A percentile compares a stretch with the other conserved stretches of the same genome.
phyloP scores from a whole-genome alignment of 2,888 invertebrate genomes.

The Hydriomena furcata region DNA sequence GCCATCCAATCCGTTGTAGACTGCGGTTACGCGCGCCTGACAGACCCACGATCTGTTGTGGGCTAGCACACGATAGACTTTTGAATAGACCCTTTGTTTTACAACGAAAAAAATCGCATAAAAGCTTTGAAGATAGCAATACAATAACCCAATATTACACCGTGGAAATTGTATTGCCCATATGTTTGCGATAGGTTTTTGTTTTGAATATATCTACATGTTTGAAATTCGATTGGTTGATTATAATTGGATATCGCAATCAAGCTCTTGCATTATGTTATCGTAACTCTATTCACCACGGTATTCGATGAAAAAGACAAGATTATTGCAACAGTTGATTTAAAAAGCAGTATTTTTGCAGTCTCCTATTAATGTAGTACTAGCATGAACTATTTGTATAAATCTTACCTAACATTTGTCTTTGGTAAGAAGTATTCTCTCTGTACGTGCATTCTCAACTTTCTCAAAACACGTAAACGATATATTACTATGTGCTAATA shows the following conservation, averaged over 20 bases:
- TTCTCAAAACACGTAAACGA: too few species aligned
- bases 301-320: too few species aligned
- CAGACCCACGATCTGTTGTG: slow-evolving; percentile 66
- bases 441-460: too few species aligned
- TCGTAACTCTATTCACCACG: too few species aligned
- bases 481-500: too few species aligned
- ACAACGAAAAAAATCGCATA: slow-evolving; percentile 50
- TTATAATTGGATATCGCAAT: slow-evolving; percentile 9
- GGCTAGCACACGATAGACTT: slow-evolving; percentile 64
- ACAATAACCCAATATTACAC: slow-evolving; percentile 38
- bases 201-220: slow-evolving; percentile 12
- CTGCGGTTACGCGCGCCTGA: slow-evolving; percentile 68
- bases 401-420: too few species aligned
- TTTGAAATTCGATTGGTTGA: slow-evolving; percentile 3
- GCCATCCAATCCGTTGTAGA: slow-evolving; percentile 57
- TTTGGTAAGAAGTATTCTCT: too few species aligned
- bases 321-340: too few species aligned
- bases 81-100: slow-evolving; percentile 65
- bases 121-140: slow-evolving; percentile 50
- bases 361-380: too few species aligned
- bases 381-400: too few species aligned
- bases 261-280: not conserved
- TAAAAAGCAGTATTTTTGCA: too few species aligned
- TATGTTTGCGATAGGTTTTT: slow-evolving; percentile 25
- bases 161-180: slow-evolving; percentile 29